Conservation (phyloP, 1,140 invertebrate species). For the Diachasmimorpha longicaudata region DNA sequence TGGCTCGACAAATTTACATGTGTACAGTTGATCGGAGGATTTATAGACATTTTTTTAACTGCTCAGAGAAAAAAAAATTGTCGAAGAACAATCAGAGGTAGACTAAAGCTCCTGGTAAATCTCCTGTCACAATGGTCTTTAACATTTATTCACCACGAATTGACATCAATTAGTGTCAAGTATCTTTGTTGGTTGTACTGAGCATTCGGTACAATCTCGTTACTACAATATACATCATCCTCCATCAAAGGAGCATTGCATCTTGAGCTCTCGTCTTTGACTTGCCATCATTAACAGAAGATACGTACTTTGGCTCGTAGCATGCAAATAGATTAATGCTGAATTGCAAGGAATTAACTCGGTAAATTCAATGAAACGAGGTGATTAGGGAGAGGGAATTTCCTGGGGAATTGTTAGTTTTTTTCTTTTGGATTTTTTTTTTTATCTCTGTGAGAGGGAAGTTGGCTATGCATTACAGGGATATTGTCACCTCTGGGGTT, state of each 20-base stretch:
- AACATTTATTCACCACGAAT: neutral
- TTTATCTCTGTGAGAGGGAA: too few relatives aligned
- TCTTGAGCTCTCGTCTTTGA: neutral
- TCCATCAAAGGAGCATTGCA: neutral
- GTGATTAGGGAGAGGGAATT: too few relatives aligned
- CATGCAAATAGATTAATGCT: neutral
- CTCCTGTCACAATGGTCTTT: neutral
- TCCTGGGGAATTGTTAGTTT: too few relatives aligned
- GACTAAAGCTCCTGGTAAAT: neutral
- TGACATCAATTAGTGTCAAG: constrained; percentile 1
- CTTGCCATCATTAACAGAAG: neutral
- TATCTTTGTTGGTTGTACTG: neutral
- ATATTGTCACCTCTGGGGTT: neutral
- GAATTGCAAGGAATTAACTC: neutral
- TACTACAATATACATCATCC: neutral
- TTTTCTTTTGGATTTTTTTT: too few relatives aligned
- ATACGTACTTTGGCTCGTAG: neutral
- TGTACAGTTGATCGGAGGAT: constrained; percentile 21
- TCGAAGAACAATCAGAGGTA: neutral
- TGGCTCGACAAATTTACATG: constrained; percentile 26
- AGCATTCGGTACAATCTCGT: neutral
- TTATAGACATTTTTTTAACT: constrained; percentile 19
- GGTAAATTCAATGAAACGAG: neutral
- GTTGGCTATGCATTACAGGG: neutral
- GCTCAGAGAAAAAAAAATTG: neutral